Percentiles rank a stretch among this genome's conserved stretches.
Evolutionary conservation across 2,888 invertebrate species (phyloP).

Genomic region (Dorcus hopei): DNA sequence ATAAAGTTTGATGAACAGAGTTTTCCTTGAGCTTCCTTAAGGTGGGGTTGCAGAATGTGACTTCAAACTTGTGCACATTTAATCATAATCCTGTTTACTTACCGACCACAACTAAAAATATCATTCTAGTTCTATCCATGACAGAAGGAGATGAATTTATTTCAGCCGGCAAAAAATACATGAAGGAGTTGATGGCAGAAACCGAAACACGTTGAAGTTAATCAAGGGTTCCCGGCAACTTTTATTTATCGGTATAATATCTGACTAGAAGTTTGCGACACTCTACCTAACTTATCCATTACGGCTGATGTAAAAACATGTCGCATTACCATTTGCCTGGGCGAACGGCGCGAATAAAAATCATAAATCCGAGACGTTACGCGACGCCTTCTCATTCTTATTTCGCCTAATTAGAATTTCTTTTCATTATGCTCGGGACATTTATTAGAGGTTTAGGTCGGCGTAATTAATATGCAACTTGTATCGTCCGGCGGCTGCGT

Average conservation of each 20-base stretch:
- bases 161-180: too few species aligned
- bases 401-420: slow-evolving; percentile 36
- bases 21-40: too few species aligned
- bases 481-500: not conserved
- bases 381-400: slow-evolving; percentile 18
- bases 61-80: too few species aligned
- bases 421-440: slow-evolving; percentile 35
- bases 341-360: slow-evolving; percentile 29
- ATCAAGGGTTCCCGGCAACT: slow-evolving; percentile 17
- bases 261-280: slow-evolving; percentile 25
- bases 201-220: slow-evolving; percentile 2
- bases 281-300: slow-evolving; percentile 35
- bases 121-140: too few species aligned
- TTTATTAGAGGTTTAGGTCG: slow-evolving; percentile 35
- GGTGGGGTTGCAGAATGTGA: too few species aligned
- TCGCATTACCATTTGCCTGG: slow-evolving; percentile 30
- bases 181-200: too few species aligned
- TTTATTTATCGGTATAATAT: slow-evolving; percentile 33
- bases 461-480: slow-evolving; percentile 32
- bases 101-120: too few species aligned
- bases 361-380: slow-evolving; percentile 32
- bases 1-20: too few species aligned
- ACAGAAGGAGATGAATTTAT: too few species aligned
- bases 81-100: too few species aligned
- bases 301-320: slow-evolving; percentile 32